phyloP scores from a whole-genome alignment of 2,113 vertebrate genomes.

The Mustelus asterias region DNA sequence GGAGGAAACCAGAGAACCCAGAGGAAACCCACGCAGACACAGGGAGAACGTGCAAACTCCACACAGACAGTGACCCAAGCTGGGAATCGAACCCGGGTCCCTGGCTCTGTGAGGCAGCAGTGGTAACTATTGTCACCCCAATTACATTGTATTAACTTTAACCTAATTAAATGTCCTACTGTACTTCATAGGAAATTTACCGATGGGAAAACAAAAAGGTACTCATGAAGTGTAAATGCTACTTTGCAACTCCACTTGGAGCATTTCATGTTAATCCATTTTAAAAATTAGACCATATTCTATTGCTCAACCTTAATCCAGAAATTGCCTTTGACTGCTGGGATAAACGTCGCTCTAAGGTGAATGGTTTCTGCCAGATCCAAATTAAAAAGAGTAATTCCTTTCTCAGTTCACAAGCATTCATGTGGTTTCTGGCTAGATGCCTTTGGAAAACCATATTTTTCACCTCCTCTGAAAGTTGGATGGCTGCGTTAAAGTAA shows the following conservation, averaged over 20 bases:
- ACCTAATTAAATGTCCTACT: background rate
- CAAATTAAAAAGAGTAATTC: slow-evolving; percentile 53
- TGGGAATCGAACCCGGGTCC: too few relatives aligned
- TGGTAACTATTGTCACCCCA: too few relatives aligned
- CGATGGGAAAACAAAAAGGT: background rate
- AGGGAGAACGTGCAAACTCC: too few relatives aligned
- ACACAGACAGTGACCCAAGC: too few relatives aligned
- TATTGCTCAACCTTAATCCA: background rate
- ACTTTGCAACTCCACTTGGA: too few relatives aligned
- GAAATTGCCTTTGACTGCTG: background rate
- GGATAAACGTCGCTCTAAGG: background rate
- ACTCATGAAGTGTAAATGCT: background rate
- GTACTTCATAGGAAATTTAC: background rate
- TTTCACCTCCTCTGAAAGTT: background rate
- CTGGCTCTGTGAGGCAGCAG: too few relatives aligned
- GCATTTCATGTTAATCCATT: background rate
- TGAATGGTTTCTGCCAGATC: slow-evolving; percentile 8
- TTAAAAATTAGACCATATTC: background rate
- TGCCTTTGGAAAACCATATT: slow-evolving; percentile 44
- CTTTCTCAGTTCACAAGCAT: slow-evolving; percentile 45
- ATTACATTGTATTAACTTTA: background rate
- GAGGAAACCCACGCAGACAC: too few relatives aligned
- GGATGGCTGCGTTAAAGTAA: background rate
- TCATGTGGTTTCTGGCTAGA: slow-evolving; percentile 53
- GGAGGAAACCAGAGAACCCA: too few relatives aligned